A percentile compares a stretch with the other conserved stretches of the same genome.
Evolutionary conservation across 92 coral and sea anemone species (phyloP).

Genomic region (Chrysogorgia sp.): DNA sequence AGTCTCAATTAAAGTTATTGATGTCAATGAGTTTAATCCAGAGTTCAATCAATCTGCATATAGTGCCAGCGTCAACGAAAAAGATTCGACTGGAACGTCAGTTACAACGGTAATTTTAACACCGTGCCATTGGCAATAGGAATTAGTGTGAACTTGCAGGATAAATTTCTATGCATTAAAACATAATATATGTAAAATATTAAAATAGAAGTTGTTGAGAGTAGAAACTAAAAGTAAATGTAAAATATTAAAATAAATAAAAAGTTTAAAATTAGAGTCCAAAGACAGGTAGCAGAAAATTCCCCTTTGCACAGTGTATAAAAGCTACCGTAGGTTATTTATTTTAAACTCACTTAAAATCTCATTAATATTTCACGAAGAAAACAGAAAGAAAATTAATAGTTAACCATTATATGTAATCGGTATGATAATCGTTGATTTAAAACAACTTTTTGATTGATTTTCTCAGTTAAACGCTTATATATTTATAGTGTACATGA

Average conservation of each 20-base stretch:
- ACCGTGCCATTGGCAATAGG: background rate
- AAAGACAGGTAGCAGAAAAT: background rate
- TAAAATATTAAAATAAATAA: too few species aligned
- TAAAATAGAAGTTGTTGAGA: too few species aligned
- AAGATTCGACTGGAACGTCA: constrained; percentile 56
- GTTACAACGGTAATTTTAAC: constrained; percentile 34
- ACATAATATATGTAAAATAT: background rate
- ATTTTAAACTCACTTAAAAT: too few species aligned
- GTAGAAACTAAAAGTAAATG: background rate
- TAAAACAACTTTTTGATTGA: too few species aligned
- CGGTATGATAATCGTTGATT: too few species aligned
- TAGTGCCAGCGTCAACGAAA: constrained; percentile 64
- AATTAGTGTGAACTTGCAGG: background rate
- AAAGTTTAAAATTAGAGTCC: background rate
- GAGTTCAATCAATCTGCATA: constrained; percentile 68
- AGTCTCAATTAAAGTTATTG: constrained; percentile 57
- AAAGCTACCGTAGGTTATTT: too few species aligned
- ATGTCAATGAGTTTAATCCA: constrained; percentile 72
- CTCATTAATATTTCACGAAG: too few species aligned
- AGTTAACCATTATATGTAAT: too few species aligned
- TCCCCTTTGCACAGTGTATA: background rate
- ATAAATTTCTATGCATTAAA: background rate
- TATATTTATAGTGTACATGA: too few species aligned
- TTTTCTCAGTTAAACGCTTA: too few species aligned
- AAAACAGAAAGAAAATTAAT: too few species aligned